A percentile compares a stretch with the other conserved stretches of the same genome.
Conservation (phyloP, 2,797 vertebrate species). For the Urophycis tenuis region DNA sequence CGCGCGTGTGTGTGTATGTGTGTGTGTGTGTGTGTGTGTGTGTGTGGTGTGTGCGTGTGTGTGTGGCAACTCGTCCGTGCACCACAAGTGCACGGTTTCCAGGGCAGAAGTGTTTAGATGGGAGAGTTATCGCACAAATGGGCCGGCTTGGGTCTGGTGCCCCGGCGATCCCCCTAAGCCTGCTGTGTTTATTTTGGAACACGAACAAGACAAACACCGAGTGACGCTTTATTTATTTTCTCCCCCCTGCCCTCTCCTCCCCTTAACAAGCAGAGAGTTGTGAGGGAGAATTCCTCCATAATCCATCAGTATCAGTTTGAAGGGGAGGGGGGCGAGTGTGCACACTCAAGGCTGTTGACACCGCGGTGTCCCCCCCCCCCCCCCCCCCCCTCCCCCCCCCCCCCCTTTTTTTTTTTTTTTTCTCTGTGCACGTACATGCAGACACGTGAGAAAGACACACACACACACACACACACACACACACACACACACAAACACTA, state of each 20-base stretch:
- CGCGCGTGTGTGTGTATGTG: constrained; percentile 8
- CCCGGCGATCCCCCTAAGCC: constrained; percentile 45
- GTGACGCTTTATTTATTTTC: constrained; percentile 84
- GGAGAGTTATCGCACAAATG: constrained; percentile 36
- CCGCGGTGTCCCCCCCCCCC: constrained; percentile 51
- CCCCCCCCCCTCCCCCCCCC: constrained; percentile 33
- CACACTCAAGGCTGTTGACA: constrained; percentile 75
- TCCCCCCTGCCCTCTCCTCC: constrained; percentile 64
- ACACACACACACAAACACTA: constrained; percentile 60
- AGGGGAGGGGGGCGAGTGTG: constrained; percentile 59
- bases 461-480: constrained; percentile 41
- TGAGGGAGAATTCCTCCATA: constrained; percentile 77
- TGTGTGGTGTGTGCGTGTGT: background rate
- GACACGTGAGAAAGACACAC: constrained; percentile 16
- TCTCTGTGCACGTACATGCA: background rate
- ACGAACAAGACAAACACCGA: constrained; percentile 81
- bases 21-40: constrained; percentile 13
- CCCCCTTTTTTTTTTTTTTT: background rate
- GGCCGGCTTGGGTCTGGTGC: constrained; percentile 48
- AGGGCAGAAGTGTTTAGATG: constrained; percentile 40
- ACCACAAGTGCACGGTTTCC: background rate
- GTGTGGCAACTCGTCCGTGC: background rate
- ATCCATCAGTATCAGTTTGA: constrained; percentile 71
- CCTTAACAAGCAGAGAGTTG: constrained; percentile 73
- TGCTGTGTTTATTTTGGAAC: constrained; percentile 90